Evolutionary conservation across 2,113 vertebrate species (phyloP).

Genomic region (Oryzias curvinotus): DNA sequence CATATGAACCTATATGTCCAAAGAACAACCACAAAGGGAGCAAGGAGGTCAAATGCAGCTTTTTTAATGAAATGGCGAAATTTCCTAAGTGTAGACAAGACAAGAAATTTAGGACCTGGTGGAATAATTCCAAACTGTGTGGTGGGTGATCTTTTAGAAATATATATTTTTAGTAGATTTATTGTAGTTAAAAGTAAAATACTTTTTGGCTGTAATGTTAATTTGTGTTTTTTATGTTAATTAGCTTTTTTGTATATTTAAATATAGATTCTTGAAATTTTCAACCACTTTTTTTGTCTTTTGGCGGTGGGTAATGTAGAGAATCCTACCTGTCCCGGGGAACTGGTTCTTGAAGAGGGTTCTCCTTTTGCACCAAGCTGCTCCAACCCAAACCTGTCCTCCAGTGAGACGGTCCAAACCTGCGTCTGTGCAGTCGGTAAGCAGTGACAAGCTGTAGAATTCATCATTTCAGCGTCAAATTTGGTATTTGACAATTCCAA

Average conservation of each 20-base stretch:
- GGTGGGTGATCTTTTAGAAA: slow-evolving; percentile 38
- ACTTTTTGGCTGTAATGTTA: too few relatives aligned
- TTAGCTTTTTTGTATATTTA: neutral
- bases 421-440: slow-evolving; percentile 69
- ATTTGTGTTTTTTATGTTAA: too few relatives aligned
- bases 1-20: too few relatives aligned
- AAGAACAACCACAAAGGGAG: neutral
- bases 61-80: slow-evolving; percentile 55
- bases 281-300: neutral
- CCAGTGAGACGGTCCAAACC: slow-evolving; percentile 34
- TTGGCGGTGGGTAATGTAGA: slow-evolving; percentile 48
- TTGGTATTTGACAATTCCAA: neutral
- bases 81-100: too few relatives aligned
- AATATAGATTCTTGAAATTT: neutral
- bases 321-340: slow-evolving; percentile 52
- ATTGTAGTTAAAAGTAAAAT: too few relatives aligned
- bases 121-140: slow-evolving; percentile 40
- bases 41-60: slow-evolving; percentile 37
- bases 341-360: slow-evolving; percentile 58
- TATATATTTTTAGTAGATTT: neutral
- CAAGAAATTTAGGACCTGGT: too few relatives aligned
- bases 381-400: slow-evolving; percentile 46
- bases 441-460: neutral
- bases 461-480: neutral
- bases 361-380: slow-evolving; percentile 64